These are phyloP conservation scores for Carduelis carduelis DNA, from an alignment of 2,797 vertebrate species.

Conservation along the genomic window DNA sequence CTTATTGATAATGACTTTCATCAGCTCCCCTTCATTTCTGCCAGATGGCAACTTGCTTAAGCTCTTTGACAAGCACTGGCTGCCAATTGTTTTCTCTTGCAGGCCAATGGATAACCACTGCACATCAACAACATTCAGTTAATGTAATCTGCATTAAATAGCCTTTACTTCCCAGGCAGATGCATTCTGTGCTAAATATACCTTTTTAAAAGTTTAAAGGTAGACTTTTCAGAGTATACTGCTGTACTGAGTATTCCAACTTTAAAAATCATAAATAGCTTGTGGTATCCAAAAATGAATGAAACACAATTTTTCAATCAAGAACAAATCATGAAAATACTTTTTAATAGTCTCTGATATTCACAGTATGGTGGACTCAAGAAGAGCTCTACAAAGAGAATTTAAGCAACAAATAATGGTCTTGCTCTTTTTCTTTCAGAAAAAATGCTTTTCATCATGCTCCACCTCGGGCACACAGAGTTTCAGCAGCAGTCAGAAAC, in stretches of 20 bases:
- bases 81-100: constrained; percentile 5
- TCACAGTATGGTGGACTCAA: neutral
- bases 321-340: neutral
- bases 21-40: neutral
- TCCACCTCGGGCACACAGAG: neutral
- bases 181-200: neutral
- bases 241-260: neutral
- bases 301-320: neutral
- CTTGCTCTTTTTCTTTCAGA: neutral
- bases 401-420: neutral
- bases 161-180: neutral
- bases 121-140: neutral
- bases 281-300: neutral
- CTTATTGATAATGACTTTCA: constrained; percentile 17
- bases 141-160: constrained; percentile 3
- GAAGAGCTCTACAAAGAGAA: neutral
- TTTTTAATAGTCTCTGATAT: neutral
- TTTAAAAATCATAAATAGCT: neutral
- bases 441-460: neutral
- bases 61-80: neutral
- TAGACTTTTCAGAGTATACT: neutral
- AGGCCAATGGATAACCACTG: neutral
- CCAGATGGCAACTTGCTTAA: constrained; percentile 24
- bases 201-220: neutral
- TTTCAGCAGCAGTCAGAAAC: neutral